A percentile compares a stretch with the other conserved stretches of the same genome.
phyloP scores from a whole-genome alignment of 35 echinoderm and acorn worm species.

The Diadema setosum region DNA sequence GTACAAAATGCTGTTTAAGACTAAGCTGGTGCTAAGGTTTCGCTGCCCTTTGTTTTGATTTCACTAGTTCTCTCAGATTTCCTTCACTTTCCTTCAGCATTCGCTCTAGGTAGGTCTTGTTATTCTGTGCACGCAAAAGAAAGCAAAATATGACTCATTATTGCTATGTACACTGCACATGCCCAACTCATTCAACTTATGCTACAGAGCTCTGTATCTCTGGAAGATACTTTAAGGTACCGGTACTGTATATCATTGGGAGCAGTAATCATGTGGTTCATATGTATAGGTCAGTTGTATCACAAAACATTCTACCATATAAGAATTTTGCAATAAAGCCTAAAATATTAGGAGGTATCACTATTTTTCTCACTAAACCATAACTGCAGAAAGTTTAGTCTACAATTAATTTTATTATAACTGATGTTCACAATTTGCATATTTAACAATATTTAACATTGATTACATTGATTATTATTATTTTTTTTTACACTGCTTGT shows the following conservation, averaged over 20 bases:
- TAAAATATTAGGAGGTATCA: too few species aligned
- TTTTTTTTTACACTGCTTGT: too few species aligned
- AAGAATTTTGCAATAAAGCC: too few species aligned
- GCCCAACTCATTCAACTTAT: neutral
- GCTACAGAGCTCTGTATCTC: neutral
- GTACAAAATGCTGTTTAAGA: too few species aligned
- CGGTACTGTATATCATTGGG: neutral
- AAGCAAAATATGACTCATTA: neutral
- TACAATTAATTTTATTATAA: too few species aligned
- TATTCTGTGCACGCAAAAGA: conserved; percentile 40
- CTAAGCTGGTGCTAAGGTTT: conserved; percentile 46
- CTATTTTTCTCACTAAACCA: too few species aligned
- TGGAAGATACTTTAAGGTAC: neutral
- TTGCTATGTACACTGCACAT: neutral
- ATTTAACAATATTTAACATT: too few species aligned
- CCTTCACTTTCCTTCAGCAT: conserved; percentile 92
- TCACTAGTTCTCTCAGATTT: conserved; percentile 89
- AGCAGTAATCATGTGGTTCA: neutral
- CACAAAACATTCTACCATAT: too few species aligned
- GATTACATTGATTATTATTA: too few species aligned
- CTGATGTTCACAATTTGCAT: too few species aligned
- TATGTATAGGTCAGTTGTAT: neutral
- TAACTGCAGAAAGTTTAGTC: too few species aligned
- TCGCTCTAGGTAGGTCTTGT: conserved; percentile 83
- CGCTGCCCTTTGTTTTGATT: conserved; percentile 67